These are phyloP conservation scores for Gymnopithys bicolor DNA, from an alignment of 2,797 vertebrate genomes.

Conservation along the genomic window DNA sequence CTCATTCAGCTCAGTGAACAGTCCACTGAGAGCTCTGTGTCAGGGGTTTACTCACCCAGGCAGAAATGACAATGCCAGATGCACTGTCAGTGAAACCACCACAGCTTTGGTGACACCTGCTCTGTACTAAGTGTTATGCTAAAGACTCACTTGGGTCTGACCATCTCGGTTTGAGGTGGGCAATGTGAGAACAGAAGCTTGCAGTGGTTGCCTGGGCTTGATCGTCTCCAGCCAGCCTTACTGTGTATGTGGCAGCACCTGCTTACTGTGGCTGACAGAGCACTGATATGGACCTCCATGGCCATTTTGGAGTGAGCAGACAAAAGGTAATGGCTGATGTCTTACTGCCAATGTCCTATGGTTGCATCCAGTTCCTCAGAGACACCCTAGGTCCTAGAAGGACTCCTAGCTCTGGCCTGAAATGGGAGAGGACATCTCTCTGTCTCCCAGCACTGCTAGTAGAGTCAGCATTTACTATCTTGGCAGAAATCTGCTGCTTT, in stretches of 20 bases:
- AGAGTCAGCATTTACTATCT: background rate
- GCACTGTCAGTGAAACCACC: background rate
- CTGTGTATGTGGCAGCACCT: background rate
- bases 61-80: background rate
- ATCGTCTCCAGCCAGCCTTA: background rate
- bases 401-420: background rate
- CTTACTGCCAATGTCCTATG: background rate
- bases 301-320: background rate
- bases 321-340: background rate
- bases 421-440: background rate
- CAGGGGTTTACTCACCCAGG: background rate
- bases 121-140: background rate
- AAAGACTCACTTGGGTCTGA: background rate
- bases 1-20: background rate
- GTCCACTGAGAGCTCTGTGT: background rate
- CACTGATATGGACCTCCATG: background rate
- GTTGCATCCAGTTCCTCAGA: background rate
- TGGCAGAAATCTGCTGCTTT: background rate
- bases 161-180: background rate
- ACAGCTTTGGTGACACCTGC: background rate
- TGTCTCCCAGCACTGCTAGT: background rate
- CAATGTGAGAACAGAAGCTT: background rate
- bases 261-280: background rate
- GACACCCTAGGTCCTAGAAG: background rate
- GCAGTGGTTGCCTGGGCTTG: fast-evolving